Evolutionary conservation across 2,113 vertebrate genomes (phyloP), one percentile per base, ranked within the genome.

Genomic region (Danionella cerebrum): DNA sequence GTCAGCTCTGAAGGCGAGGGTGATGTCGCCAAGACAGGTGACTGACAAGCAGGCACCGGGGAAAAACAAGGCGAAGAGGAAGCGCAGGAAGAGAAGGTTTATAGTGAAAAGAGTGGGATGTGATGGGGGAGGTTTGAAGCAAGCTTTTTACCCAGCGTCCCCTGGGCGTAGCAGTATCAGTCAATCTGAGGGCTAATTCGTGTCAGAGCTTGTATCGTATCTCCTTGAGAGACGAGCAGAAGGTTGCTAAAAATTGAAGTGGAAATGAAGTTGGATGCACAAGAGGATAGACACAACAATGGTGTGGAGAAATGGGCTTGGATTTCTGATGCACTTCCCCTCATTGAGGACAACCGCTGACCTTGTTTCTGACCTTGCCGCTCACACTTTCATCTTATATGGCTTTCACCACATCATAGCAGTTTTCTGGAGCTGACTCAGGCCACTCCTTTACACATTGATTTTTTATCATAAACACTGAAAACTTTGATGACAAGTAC

Each of bases 171-270:
- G 87, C 87, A 84, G 79, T 91, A 92, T 93, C 93, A 88, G 89
- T 92, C 92, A 86, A 95, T 96, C 93, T 93, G 88, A 80, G 85
- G 88, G 89, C 91, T 94, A 93, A 94, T 95, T 94, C 89, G 84
- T 93, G 92, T 95, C 92, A 91, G 88, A 84, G 88, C 91, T 87
- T 87, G 90, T 90, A 92, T 92, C 89, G 91, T 93, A 93, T 95
- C 94, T 94, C 88, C 89, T 86, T 88, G 85, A 91, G 82, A 91
- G 89, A 89, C 82, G 85, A 90, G 89, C 79, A 86, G 89, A 89
- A 92, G 87, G 90, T 92, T 93, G 94, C 95, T 94, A 91, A 95
- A 88, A 96, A 96, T 92, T 93, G 92, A 94, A 97, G 92, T 95
- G 94, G 92, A 94, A 95, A 97, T 94, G 92, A 93, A 96, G 91